phyloP scores from a whole-genome alignment of 2,113 vertebrate genomes.

The Poeciliopsis turrubarensis region DNA sequence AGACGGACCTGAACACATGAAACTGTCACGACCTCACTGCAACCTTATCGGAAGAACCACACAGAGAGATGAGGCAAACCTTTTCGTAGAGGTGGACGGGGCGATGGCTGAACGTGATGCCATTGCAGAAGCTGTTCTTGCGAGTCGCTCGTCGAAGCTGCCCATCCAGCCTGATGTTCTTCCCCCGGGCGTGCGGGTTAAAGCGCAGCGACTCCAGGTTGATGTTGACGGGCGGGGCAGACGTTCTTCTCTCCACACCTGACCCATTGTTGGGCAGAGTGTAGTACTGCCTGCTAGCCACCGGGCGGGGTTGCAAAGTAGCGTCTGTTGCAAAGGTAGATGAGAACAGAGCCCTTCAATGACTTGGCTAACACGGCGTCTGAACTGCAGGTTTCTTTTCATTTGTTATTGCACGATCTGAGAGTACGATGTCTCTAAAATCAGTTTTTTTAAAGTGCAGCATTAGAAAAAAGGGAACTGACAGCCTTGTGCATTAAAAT shows the following conservation, averaged over 20 bases:
- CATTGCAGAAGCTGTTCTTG: conserved; percentile 97
- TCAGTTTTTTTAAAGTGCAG: conserved; percentile 55
- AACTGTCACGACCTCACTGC: background rate
- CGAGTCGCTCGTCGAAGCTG: conserved; percentile 92
- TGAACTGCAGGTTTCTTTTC: conserved; percentile 16
- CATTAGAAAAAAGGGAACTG: conserved; percentile 48
- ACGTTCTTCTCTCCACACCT: conserved; percentile 85
- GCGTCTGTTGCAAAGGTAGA: conserved; percentile 77
- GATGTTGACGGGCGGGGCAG: conserved; percentile 76
- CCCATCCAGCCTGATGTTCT: conserved; percentile 93
- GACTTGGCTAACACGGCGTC: background rate
- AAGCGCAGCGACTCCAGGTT: conserved; percentile 89
- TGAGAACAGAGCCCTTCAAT: background rate
- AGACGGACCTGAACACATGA: conserved; percentile 82
- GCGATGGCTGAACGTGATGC: conserved; percentile 95
- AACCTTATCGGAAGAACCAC: background rate
- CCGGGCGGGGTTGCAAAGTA: conserved; percentile 85
- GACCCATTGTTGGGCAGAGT: conserved; percentile 83
- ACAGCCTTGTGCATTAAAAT: conserved; percentile 54
- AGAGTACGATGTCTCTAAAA: conserved; percentile 33
- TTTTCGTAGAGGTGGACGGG: conserved; percentile 96
- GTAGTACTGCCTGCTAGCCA: conserved; percentile 89
- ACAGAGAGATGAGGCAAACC: conserved; percentile 40
- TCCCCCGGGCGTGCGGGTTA: conserved; percentile 95
- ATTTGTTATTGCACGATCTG: conserved; percentile 30